Conservation (phyloP, 2,113 vertebrate species). For the Oostethus manadensis region DNA sequence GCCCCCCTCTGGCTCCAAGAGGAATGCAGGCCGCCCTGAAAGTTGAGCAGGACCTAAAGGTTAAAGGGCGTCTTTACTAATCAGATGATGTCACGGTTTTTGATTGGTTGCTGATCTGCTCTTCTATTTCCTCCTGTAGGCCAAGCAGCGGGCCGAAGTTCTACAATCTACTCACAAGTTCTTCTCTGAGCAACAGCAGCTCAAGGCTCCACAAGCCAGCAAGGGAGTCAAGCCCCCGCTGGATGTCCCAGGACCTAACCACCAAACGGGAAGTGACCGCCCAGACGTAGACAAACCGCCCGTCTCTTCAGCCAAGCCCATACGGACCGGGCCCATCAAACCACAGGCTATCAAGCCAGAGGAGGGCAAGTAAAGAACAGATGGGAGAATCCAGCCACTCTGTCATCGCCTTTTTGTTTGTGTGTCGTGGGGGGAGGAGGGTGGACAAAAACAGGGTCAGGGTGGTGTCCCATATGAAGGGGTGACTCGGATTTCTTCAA, state of each 20-base stretch:
- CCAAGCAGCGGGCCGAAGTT: conserved; percentile 97
- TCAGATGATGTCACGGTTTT: conserved; percentile 10
- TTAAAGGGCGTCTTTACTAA: conserved; percentile 35
- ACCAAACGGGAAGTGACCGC: conserved; percentile 68
- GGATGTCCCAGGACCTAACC: conserved; percentile 73
- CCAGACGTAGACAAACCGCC: conserved; percentile 79
- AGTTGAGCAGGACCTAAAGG: conserved; percentile 92
- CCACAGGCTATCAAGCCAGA: conserved; percentile 98
- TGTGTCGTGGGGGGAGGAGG: conserved; percentile 24
- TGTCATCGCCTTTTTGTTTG: conserved; percentile 35
- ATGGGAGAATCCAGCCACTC: conserved; percentile 39
- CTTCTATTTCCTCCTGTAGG: conserved; percentile 68
- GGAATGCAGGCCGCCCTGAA: conserved; percentile 84
- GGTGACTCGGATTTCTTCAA: conserved; percentile 30
- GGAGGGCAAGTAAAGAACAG: conserved; percentile 83
- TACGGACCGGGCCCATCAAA: conserved; percentile 98
- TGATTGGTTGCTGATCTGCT: not conserved
- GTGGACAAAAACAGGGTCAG: conserved; percentile 9
- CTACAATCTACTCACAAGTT: conserved; percentile 98
- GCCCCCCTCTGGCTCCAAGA: conserved; percentile 80
- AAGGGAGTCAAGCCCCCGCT: conserved; percentile 82
- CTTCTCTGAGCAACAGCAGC: conserved; percentile 91
- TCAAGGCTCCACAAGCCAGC: conserved; percentile 81
- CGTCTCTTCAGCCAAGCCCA: conserved; percentile 81
- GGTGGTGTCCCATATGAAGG: not conserved